A percentile compares a stretch with the other conserved stretches of the same genome.
Conservation (phyloP, 2,888 invertebrate species). For the Galerucella pusilla region DNA sequence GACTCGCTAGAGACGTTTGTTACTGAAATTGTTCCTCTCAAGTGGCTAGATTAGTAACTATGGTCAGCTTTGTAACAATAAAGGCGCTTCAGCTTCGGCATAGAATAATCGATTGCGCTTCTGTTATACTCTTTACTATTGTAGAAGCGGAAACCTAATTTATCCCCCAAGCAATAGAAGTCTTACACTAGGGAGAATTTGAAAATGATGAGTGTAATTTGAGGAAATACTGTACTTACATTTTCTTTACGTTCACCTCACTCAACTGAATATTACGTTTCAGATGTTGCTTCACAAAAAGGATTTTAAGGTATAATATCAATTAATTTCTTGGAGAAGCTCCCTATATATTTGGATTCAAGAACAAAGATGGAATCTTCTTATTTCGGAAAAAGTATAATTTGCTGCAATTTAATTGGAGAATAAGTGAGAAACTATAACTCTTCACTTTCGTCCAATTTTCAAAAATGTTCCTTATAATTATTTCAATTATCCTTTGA, state of each 20-base stretch:
- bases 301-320: too few species aligned
- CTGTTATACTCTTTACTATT: not conserved
- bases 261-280: too few species aligned
- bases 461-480: not conserved
- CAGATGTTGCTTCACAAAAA: too few species aligned
- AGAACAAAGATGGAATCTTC: too few species aligned
- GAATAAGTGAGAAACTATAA: too few species aligned
- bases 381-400: too few species aligned
- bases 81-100: not conserved
- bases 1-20: conserved; percentile 13
- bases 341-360: too few species aligned
- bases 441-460: not conserved
- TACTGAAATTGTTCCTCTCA: conserved; percentile 6
- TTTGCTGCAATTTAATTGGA: too few species aligned
- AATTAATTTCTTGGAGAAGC: too few species aligned
- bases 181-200: not conserved
- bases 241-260: too few species aligned
- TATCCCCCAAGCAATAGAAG: not conserved
- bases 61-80: conserved; percentile 9
- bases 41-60: conserved; percentile 13
- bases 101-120: not conserved
- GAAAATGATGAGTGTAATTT: not conserved
- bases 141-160: not conserved
- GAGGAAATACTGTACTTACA: too few species aligned
- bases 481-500: not conserved